Evolutionary conservation across 2,797 vertebrate species (phyloP), one percentile per base, ranked within the genome.

Genomic region (Semotilus atromaculatus): DNA sequence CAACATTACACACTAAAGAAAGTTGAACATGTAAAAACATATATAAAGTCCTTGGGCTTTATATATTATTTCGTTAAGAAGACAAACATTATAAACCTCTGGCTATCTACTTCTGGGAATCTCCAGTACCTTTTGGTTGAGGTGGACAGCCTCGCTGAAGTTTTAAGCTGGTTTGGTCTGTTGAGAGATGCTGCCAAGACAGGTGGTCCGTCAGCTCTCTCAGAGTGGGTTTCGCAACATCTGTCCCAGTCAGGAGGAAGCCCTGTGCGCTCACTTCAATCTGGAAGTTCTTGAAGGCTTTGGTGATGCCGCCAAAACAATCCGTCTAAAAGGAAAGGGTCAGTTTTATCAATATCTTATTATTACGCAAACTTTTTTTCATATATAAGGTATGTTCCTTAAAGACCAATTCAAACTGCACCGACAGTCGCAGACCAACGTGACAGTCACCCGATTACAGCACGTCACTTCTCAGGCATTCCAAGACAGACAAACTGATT

Each of bases 221-320:
- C 26, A 97, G 85, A 74, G 95, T 95, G 34, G 92, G 92, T 81
- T 95, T 95, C 45, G 85, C 81, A 23, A 91, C 91, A 55, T 90
- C 93, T 0, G 96, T 96, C 55, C 96, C 96, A 0, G 96, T 94
- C 23, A 97, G 90, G 74, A 91, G 92, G 74, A 94, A 97, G 0
- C 86, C 90, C 0, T 91, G 90, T 87, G 91, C 91, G 0, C 70
- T 72, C 70, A 95, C 94, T 80, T 96, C 94, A 0, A 97, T 96
- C 93, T 96, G 96, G 89, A 97, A 97, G 91, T 96, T 97, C 92
- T 97, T 97, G 90, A 96, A 96, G 87, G 95, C 94, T 53, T 88
- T 89, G 36, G 6, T 76, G 13, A 55, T 78, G 40, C 78, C 88
- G 45, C 89, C 85, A 0, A 55, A 60, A 34, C 21, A 4, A 48